Evolutionary conservation across 2,113 vertebrate genomes (phyloP).

Genomic region (Daubentonia madagascariensis): DNA sequence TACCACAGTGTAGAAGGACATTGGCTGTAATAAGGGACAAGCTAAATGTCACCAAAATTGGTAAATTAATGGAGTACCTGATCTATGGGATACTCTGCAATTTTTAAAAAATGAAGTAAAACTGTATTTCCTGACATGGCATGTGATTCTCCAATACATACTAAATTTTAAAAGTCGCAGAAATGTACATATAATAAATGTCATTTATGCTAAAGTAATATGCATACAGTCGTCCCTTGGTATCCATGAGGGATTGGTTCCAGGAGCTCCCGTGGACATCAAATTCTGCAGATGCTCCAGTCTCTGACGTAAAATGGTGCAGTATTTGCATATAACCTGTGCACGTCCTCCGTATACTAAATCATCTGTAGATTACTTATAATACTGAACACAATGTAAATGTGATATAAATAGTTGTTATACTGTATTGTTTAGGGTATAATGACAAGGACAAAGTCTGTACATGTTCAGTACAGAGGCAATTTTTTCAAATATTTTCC

Average conservation of each 20-base stretch:
- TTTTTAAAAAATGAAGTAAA: background rate
- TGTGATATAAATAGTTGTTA: background rate
- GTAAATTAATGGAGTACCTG: fast-evolving
- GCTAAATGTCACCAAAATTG: background rate
- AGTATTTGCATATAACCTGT: background rate
- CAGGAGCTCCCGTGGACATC: fast-evolving
- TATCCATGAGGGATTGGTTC: background rate
- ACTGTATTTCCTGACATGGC: background rate
- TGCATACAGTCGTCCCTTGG: background rate
- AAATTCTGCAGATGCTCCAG: background rate
- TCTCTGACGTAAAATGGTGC: background rate
- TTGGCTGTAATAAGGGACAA: fast-evolving
- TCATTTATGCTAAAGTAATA: too few species aligned
- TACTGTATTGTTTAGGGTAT: too few species aligned
- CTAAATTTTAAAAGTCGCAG: background rate
- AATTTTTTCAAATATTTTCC: background rate
- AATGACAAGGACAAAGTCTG: background rate
- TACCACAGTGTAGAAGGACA: background rate
- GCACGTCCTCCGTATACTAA: background rate
- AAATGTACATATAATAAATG: background rate
- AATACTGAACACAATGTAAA: background rate
- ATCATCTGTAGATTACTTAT: background rate
- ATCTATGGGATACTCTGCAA: fast-evolving
- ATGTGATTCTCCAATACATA: background rate
- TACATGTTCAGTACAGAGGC: too few species aligned